Evolutionary conservation across 1,140 invertebrate species (phyloP), one percentile per base, ranked within the genome.

Genomic region (Goniozus legneri): DNA sequence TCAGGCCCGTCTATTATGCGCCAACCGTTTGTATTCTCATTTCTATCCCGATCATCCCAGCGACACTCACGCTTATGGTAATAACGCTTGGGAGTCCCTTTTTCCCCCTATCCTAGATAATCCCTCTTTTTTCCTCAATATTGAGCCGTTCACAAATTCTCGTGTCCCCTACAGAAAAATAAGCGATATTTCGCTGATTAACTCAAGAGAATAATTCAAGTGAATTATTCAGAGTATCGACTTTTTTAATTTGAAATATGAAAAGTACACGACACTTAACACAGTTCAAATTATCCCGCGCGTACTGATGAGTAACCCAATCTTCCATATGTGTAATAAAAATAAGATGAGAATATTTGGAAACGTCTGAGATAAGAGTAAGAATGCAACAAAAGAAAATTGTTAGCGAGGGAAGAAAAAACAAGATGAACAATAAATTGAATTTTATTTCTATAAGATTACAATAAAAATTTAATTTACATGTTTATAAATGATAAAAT

Each of bases 1-100:
- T 57, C 54, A 47, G 50, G 47, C 43, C 50, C 34, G 44, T 56
- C 58, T 62, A 69, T 69, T 73, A 65, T 72, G 57, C 57, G 50
- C 43, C 56, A 44, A 53, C n/a, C 56, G 62, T 67, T 71, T 67
- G 58, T 68, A 71, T 67, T 65, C 60, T 52, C 54, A 61, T 65
- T 72, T 72, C 72, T 62, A 67, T 69, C 58, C 57, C 57, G 54
- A 59, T 56, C 52, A 56, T 56, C 61, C 39, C 62, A 64, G 58
- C 33, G 57, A 44, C 47, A 48, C 60, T 69, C 62, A 61, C 52
- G 36, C 35, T 13, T 44, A 52, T 56, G 50, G 32, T 60, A 57
- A 62, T 59, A 21, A 37, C 20, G 33, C 37, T 27, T 8, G 3
- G 21, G 20, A 14, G 3, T n/a, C 22, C n/a, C 18, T n/a, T n/a